Evolutionary conservation across 2,797 vertebrate genomes (phyloP).

Genomic region (Botia kubotai): DNA sequence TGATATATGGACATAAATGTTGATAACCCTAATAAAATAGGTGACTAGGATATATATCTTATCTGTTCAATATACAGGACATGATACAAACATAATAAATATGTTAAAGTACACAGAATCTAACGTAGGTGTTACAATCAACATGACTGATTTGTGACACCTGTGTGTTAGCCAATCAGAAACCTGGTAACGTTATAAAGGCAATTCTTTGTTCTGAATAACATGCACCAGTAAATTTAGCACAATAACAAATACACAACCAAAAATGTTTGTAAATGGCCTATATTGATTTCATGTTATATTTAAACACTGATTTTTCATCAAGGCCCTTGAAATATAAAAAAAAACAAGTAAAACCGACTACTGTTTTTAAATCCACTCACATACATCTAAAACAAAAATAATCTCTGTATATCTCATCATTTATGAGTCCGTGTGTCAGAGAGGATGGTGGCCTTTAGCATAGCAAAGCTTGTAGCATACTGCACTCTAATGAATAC

Average conservation of each 20-base stretch:
- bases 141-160: neutral
- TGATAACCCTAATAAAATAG: constrained; percentile 14
- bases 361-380: neutral
- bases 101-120: neutral
- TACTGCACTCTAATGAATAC: neutral
- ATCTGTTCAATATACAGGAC: neutral
- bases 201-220: too few species aligned
- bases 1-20: constrained; percentile 55
- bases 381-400: neutral
- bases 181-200: too few species aligned
- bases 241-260: too few species aligned
- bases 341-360: neutral
- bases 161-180: too few species aligned
- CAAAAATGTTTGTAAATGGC: too few species aligned
- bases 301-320: neutral
- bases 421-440: constrained; percentile 65
- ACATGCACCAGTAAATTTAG: too few species aligned
- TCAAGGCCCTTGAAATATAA: neutral
- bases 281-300: neutral
- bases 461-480: constrained; percentile 18
- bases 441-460: constrained; percentile 62
- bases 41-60: neutral
- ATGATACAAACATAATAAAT: neutral
- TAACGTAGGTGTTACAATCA: neutral
- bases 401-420: constrained; percentile 55